Percentiles rank a stretch among this genome's conserved stretches.
phyloP scores from a whole-genome alignment of 2,888 invertebrate genomes.

The Cistogaster globosa region DNA sequence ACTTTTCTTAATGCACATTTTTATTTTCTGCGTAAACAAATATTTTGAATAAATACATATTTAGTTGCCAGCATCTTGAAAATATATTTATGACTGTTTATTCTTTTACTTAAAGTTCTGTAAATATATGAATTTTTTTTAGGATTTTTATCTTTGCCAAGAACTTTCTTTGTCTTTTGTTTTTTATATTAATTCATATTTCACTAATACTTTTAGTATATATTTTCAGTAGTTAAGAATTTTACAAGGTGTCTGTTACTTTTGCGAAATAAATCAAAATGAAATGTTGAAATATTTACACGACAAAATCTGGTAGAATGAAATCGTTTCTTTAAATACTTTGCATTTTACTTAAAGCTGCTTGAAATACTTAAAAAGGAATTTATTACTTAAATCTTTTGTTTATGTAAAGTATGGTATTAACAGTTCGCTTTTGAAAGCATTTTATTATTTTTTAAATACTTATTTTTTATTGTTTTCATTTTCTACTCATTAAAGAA shows the following conservation, averaged over 20 bases:
- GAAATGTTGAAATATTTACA: background rate
- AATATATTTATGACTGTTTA: background rate
- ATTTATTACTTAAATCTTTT: background rate
- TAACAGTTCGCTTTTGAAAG: background rate
- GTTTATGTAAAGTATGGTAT: background rate
- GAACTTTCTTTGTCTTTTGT: background rate
- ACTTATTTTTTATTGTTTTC: constrained; percentile 1
- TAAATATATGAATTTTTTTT: background rate
- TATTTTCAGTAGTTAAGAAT: background rate
- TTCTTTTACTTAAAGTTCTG: background rate
- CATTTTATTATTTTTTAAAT: background rate
- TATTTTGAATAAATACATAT: too few relatives aligned
- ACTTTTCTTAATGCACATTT: background rate
- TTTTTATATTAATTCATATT: background rate
- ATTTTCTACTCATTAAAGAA: constrained; percentile 60
- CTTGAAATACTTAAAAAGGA: background rate
- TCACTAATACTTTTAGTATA: background rate
- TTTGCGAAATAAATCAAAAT: background rate
- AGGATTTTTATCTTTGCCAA: background rate
- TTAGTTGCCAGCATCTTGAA: too few relatives aligned
- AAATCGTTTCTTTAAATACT: too few relatives aligned
- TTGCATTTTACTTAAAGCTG: too few relatives aligned
- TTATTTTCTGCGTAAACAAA: background rate
- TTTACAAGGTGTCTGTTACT: background rate
- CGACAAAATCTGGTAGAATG: background rate